These are phyloP conservation scores for Hirtodrosophila trivittata DNA, from an alignment of 2,888 invertebrate genomes.

Conservation along the genomic window DNA sequence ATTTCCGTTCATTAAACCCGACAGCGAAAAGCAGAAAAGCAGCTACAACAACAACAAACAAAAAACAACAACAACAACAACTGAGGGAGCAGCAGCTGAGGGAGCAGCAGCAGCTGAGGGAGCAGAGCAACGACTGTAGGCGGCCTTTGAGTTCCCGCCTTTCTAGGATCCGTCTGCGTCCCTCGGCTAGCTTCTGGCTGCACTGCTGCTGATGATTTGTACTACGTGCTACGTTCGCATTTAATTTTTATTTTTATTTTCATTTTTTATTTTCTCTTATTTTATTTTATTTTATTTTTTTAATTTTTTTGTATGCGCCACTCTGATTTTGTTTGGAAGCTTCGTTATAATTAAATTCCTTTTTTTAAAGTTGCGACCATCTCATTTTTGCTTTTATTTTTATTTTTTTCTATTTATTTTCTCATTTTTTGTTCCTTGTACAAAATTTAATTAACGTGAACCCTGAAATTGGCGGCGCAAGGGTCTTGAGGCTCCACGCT, in stretches of 20 bases:
- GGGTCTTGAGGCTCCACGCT: constrained; percentile 26
- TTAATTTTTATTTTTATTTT: constrained; percentile 42
- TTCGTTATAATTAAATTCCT: constrained; percentile 72
- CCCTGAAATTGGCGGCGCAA: constrained; percentile 27
- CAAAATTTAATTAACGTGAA: constrained; percentile 46
- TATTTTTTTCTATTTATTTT: constrained; percentile 7
- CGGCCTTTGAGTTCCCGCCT: constrained; percentile 59
- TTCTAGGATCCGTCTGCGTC: neutral
- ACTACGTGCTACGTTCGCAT: constrained; percentile 44
- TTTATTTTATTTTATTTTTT: constrained; percentile 4
- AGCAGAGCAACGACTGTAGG: constrained; percentile 67
- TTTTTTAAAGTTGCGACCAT: constrained; percentile 54
- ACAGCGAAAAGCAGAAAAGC: constrained; percentile 70
- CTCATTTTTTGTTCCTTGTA: constrained; percentile 13
- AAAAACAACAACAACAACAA: constrained; percentile 21
- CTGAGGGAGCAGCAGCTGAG: too few species aligned
- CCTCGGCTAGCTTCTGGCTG: constrained; percentile 36
- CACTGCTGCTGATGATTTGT: constrained; percentile 37
- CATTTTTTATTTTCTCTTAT: constrained; percentile 4
- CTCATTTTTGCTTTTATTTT: constrained; percentile 14
- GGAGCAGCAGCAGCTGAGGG: constrained; percentile 24
- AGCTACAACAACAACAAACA: constrained; percentile 28
- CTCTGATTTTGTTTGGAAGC: constrained; percentile 40
- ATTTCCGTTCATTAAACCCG: constrained; percentile 82
- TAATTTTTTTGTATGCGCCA: constrained; percentile 31